A percentile compares a stretch with the other conserved stretches of the same genome.
Evolutionary conservation across 92 coral and sea anemone species (phyloP).

Genomic region (Epizoanthus illoricatus): DNA sequence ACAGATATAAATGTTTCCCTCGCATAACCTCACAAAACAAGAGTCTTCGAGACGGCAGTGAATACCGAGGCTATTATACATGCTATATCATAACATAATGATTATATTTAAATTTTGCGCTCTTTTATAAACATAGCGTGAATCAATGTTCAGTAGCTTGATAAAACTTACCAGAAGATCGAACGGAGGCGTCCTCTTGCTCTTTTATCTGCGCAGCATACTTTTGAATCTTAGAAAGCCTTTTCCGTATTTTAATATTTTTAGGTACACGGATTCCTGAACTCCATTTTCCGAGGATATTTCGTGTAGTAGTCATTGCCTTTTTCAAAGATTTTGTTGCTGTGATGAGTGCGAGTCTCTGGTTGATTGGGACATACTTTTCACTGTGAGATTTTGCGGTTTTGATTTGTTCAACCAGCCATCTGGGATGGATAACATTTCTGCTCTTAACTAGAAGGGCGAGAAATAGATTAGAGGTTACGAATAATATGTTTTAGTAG

Average conservation of each 20-base stretch:
- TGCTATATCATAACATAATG: no score
- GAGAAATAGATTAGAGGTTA: neutral
- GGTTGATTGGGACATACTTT: neutral
- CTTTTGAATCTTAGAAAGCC: slow-evolving; percentile 1
- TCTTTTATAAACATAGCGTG: no score
- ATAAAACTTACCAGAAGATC: slow-evolving; percentile 17
- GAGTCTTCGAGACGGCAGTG: no score
- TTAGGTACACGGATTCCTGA: no score
- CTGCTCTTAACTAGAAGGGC: neutral
- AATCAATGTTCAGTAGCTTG: no score
- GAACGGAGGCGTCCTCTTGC: slow-evolving; percentile 42
- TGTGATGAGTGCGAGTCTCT: neutral
- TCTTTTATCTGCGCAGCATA: slow-evolving; percentile 41
- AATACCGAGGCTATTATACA: no score
- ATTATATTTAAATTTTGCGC: no score
- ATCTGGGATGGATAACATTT: neutral
- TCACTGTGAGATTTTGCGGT: neutral
- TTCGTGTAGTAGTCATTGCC: neutral
- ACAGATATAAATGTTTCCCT: no score
- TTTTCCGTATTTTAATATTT: neutral
- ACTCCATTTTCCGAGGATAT: no score
- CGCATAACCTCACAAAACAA: no score
- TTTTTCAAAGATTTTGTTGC: neutral
- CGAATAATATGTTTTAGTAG: neutral
- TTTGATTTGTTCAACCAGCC: slow-evolving; percentile 14